phyloP scores from a whole-genome alignment of 2,888 invertebrate genomes.

The Cheilosia urbana region DNA sequence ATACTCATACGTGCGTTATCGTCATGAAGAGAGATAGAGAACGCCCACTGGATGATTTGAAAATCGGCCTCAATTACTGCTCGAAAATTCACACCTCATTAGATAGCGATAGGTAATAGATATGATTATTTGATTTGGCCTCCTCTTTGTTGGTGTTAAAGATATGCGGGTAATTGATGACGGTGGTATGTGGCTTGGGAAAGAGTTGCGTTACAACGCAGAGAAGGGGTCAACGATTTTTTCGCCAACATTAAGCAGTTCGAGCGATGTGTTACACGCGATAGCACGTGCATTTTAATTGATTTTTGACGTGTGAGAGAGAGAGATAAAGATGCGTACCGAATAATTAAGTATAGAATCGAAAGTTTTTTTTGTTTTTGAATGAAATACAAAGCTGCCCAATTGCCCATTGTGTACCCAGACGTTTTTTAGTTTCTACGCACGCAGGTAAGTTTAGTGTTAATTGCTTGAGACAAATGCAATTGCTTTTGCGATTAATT shows the following conservation, averaged over 20 bases:
- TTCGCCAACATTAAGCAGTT: constrained; percentile 46
- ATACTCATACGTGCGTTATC: constrained; percentile 41
- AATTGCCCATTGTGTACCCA: not conserved
- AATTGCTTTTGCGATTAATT: too few relatives aligned
- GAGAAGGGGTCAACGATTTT: constrained; percentile 50
- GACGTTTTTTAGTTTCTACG: too few relatives aligned
- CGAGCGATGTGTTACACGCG: constrained; percentile 30
- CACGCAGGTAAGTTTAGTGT: too few relatives aligned
- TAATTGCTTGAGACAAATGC: too few relatives aligned
- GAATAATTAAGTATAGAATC: constrained; percentile 35
- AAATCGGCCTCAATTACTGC: constrained; percentile 45
- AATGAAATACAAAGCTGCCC: not conserved
- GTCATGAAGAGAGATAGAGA: constrained; percentile 20
- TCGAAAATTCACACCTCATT: constrained; percentile 52
- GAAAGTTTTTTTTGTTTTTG: constrained; percentile 21
- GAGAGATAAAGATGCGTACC: constrained; percentile 39
- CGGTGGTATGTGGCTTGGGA: not conserved
- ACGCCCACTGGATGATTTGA: constrained; percentile 40
- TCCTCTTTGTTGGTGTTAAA: constrained; percentile 13
- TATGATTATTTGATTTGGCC: constrained; percentile 26
- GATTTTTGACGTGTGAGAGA: constrained; percentile 23
- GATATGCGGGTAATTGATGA: constrained; percentile 1
- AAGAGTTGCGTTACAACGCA: not conserved
- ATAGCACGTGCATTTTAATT: constrained; percentile 64
- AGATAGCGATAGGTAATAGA: constrained; percentile 39